A percentile compares a stretch with the other conserved stretches of the same genome.
phyloP scores from a whole-genome alignment of 2,888 invertebrate species.

The Rambutsinella grinnellia region DNA sequence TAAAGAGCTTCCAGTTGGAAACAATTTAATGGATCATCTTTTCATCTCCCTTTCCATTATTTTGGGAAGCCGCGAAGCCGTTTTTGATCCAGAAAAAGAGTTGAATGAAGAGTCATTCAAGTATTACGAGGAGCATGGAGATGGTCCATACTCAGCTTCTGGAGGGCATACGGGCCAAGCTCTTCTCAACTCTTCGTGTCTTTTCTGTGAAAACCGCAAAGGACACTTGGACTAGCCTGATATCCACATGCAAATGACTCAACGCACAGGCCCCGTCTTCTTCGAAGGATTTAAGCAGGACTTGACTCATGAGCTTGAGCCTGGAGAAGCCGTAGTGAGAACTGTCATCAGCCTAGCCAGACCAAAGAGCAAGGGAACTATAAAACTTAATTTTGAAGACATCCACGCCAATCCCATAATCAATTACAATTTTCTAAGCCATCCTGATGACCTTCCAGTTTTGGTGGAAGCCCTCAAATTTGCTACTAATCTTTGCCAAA shows the following conservation, averaged over 20 bases:
- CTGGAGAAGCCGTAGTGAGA: conserved; percentile 9
- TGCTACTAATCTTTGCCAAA: conserved; percentile 10
- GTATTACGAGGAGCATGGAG: conserved; percentile 16
- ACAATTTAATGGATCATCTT: conserved; percentile 47
- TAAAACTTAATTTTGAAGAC: conserved; percentile 25
- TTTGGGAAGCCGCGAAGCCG: conserved; percentile 3
- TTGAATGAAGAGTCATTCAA: conserved; percentile 16
- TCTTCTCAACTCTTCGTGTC: conserved; percentile 29
- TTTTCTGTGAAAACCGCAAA: conserved; percentile 9
- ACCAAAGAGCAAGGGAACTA: conserved; percentile 37
- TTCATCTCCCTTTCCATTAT: conserved; percentile 14
- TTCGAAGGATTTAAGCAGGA: neutral
- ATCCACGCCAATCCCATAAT: conserved; percentile 20
- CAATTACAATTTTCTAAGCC: conserved; percentile 28
- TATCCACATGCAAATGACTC: no score
- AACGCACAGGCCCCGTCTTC: conserved; percentile 15
- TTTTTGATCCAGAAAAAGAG: conserved; percentile 19
- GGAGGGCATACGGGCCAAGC: no score
- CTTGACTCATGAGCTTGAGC: no score
- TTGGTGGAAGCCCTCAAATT: conserved; percentile 33
- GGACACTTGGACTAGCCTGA: conserved; percentile 42
- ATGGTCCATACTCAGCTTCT: no score
- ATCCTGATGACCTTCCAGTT: conserved; percentile 33
- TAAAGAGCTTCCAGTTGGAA: conserved; percentile 52
- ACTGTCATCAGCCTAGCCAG: conserved; percentile 9